Base-by-base conservation (phyloP, 2,888 invertebrate species). In the Limnephilus auricula region DNA sequence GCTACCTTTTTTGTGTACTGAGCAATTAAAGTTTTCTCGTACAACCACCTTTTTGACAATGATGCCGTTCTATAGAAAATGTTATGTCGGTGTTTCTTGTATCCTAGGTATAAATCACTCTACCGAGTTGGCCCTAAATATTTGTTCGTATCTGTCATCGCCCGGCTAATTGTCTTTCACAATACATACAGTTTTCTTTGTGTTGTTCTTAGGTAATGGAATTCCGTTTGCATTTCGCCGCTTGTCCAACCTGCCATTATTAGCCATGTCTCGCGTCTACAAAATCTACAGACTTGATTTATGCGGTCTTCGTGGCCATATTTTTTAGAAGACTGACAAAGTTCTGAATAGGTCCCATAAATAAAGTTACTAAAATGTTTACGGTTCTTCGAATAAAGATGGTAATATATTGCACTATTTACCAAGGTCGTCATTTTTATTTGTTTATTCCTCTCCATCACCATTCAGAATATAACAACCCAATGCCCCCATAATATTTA, bases 101-200 rank as follows among this genome's bases (percentile, higher is more conserved):
- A 9, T n/a, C 45, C n/a, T 13, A 45, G n/a, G 25, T n/a, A 40
- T 85, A 85, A 85, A 85, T 40, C 85, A 45, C 92, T 93, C 94
- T 93, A 94, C 94, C 87, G 65, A 50, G 25, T 32, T 25, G 65
- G 50, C 32, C 50, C 34, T 87, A 87, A 87, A 78, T 84, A 37
- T 85, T 80, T 79, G 80, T 31, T 79, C 80, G 80, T 32, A 37
- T 92, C 90, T 85, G 92, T 90, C 92, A 79, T 90, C 82, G 92
- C 86, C 89, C 90, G 88, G 89, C 93, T 65, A 65, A 85, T 93
- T 89, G 85, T 32, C 87, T 30, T 50, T 65, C 79, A 79, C 40
- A 10, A 40, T 34, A 31, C 79, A 32, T 34, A 65, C n/a, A 65
- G 65, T 65, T 65, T 65, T 65, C 65, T 65, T 65, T 65, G 25